A percentile compares a stretch with the other conserved stretches of the same genome.
phyloP scores from a whole-genome alignment of 2,113 vertebrate genomes.

The Plectropomus leopardus region DNA sequence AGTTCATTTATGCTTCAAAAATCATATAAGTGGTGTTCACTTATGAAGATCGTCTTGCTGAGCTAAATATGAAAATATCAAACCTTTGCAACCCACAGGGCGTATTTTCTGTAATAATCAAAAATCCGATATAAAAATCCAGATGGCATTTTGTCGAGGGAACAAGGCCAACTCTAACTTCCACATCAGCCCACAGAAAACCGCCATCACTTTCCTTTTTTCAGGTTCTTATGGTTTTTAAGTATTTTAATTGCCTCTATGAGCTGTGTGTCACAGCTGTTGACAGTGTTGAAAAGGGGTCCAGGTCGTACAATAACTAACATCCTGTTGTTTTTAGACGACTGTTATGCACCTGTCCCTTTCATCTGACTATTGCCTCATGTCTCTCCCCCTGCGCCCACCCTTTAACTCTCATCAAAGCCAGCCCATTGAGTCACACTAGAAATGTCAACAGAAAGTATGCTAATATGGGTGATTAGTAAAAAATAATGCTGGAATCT shows the following conservation, averaged over 20 bases:
- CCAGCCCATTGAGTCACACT: background rate
- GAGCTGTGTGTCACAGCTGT: background rate
- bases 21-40: too few relatives aligned
- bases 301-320: background rate
- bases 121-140: too few relatives aligned
- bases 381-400: background rate
- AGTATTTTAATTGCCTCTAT: background rate
- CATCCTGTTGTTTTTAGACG: background rate
- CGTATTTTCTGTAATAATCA: too few relatives aligned
- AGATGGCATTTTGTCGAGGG: too few relatives aligned
- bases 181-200: too few relatives aligned
- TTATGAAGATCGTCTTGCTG: too few relatives aligned
- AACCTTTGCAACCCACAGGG: too few relatives aligned
- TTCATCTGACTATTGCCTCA: background rate
- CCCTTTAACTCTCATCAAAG: background rate
- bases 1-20: too few relatives aligned
- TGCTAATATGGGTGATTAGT: background rate
- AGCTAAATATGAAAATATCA: too few relatives aligned
- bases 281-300: background rate
- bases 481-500: background rate
- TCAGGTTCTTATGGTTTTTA: background rate
- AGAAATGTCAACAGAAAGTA: background rate
- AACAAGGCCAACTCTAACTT: too few relatives aligned
- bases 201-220: too few relatives aligned
- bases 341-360: background rate